Evolutionary conservation across 2,888 invertebrate genomes (phyloP), one percentile per base, ranked within the genome.

Genomic region (Griposia aprilina): DNA sequence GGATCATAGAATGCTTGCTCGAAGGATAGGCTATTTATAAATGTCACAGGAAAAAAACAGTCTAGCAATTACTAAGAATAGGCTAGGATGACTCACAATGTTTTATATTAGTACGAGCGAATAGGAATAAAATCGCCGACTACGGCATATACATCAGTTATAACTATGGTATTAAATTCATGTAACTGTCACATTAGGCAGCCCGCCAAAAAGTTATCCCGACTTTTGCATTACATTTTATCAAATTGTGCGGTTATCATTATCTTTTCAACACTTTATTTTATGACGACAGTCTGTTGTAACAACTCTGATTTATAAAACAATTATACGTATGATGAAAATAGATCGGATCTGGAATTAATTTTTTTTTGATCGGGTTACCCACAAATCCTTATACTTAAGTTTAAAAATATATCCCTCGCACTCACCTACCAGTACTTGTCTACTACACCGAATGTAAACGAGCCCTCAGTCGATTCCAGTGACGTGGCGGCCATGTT

Each of bases 161-260:
- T 30, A 72, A 81, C 45, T 48, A 57, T 10, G 30, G 30, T 41
- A 82, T 70, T 82, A 85, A 82, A 67, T 83, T 73, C 77, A 50
- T 76, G 69, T 73, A 70, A 76, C 41, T 82, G 66, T 71, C 78
- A 77, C 60, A 83, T 85, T 83, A 83, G 86, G 83, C 83, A 77
- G 41, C 6, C 17, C 57, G 73, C 86, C 86, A 83, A 76, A 67
- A 70, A 70, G 41, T 59, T 82, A 67, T 85, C 52, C 62, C 17
- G 65, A 85, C 69, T 59, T 76, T 73, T 76, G 57, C 66, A 41
- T 82, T 60, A 74, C 13, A 62, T 59, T 59, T 60, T 62, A 63
- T 82, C 59, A 36, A 2, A 73, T 59, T 41, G 45, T 45, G 26
- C 15, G 55, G 71, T 48, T 82, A 68, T 60, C 36, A 69, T 85